Evolutionary conservation across 2,888 invertebrate genomes (phyloP).

Genomic region (Drosophila cognata): DNA sequence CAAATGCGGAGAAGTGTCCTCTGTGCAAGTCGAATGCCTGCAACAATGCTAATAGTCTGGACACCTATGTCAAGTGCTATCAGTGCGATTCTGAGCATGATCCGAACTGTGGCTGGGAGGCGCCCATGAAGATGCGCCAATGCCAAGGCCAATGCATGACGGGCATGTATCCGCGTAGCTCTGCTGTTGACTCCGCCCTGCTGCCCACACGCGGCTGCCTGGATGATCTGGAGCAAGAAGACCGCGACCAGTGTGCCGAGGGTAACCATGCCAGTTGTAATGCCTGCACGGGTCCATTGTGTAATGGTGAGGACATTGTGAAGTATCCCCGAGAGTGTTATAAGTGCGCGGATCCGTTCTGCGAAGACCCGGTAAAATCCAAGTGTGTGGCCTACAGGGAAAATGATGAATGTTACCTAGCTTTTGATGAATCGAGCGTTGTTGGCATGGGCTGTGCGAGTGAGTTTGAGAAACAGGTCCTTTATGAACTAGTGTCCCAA

Average conservation of each 20-base stretch:
- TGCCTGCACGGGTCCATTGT: constrained; percentile 64
- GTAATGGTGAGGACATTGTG: constrained; percentile 70
- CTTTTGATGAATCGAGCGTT: constrained; percentile 59
- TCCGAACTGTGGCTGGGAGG: constrained; percentile 54
- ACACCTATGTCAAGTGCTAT: constrained; percentile 73
- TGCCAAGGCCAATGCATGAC: constrained; percentile 80
- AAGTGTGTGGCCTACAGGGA: constrained; percentile 70
- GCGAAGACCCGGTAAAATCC: constrained; percentile 39
- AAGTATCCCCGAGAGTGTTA: constrained; percentile 71
- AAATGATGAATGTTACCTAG: constrained; percentile 76
- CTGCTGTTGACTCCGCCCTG: constrained; percentile 67
- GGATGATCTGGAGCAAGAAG: constrained; percentile 77
- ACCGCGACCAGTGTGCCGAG: constrained; percentile 64
- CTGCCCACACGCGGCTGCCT: constrained; percentile 79
- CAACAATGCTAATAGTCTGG: constrained; percentile 66
- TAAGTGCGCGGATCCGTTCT: constrained; percentile 59
- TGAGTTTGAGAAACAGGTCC: constrained; percentile 66
- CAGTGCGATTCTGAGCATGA: constrained; percentile 74
- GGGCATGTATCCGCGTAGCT: constrained; percentile 76
- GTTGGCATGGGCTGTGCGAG: constrained; percentile 81
- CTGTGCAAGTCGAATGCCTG: constrained; percentile 82
- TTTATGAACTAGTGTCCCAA: constrained; percentile 66
- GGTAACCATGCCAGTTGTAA: constrained; percentile 62
- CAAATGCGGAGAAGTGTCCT: constrained; percentile 60
- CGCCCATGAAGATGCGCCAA: constrained; percentile 59